phyloP scores from a whole-genome alignment of 2,797 vertebrate genomes.

The Sandelia bainsii region DNA sequence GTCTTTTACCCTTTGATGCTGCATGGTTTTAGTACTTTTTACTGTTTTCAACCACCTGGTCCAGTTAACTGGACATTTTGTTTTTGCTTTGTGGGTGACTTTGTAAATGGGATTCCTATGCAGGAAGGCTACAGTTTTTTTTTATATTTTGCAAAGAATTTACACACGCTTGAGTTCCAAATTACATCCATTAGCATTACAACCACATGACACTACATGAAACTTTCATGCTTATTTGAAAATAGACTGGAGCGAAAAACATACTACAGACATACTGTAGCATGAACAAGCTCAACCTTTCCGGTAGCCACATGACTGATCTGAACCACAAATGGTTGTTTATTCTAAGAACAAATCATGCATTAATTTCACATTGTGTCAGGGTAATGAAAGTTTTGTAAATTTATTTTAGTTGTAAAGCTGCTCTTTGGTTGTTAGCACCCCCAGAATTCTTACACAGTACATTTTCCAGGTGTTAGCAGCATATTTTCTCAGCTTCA shows the following conservation, averaged over 20 bases:
- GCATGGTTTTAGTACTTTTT: conserved; percentile 44
- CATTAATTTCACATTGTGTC: too few species aligned
- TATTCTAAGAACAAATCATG: too few species aligned
- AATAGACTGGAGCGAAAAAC: too few species aligned
- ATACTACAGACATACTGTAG: too few species aligned
- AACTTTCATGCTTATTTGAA: too few species aligned
- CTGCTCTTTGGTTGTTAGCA: too few species aligned
- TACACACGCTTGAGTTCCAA: neutral
- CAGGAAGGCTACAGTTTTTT: neutral
- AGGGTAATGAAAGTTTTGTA: too few species aligned
- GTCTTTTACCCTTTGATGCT: conserved; percentile 49
- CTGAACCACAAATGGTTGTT: conserved; percentile 9
- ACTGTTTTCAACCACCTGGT: conserved; percentile 44
- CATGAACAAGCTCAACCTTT: neutral
- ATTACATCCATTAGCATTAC: neutral
- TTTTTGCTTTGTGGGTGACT: neutral
- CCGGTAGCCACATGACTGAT: conserved; percentile 28
- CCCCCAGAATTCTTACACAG: too few species aligned
- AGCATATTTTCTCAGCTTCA: too few species aligned
- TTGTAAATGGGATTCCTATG: neutral
- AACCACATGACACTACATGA: too few species aligned
- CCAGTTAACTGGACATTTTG: neutral
- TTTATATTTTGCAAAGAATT: conserved; percentile 1
- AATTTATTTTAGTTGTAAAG: too few species aligned
- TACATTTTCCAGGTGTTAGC: too few species aligned